Evolutionary conservation across 2,113 vertebrate species (phyloP), one percentile per base, ranked within the genome.

Genomic region (Chamaea fasciata): DNA sequence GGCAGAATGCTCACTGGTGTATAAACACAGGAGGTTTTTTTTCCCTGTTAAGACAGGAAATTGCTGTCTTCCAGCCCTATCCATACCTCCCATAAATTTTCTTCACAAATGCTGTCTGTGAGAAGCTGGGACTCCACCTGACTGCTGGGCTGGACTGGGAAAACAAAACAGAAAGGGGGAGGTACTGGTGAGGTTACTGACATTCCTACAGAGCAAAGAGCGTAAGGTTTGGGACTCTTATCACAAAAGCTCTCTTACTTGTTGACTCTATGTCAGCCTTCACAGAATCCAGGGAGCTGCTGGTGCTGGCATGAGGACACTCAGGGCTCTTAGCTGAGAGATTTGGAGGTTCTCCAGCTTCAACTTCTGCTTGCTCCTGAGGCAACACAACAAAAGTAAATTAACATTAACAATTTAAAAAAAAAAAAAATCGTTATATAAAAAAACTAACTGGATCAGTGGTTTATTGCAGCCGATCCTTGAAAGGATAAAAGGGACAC

Each of bases 41-140:
- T 64, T 59, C 57, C 77, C 59, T 56, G 35, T 71, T 28, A 73
- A 37, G 87, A 88, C 59, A 30, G 49, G 19, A 87, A 52, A 4
- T 11, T 53, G 21, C 24, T 46, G 35, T 19, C 20, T 50, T 59
- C 68, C 59, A 77, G 79, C 26, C 78, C 30, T 9, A 88, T 64
- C 92, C 96, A 47, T 98, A 99, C 99, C 98, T 98, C 98, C 69
- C 97, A 97, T 21, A 98, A 94, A 49, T 96, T 99, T 68, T 96
- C 97, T 92, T 98, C 96, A 71, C 98, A 98, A 83, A 98, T 95
- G 76, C 90, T 91, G 20, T 98, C 97, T 18, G 91, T 98, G 44
- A 99, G 98, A 63, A 99, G 97, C 35, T 98, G 98, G 46, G 98
- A 98, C 79, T 99, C 99, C 94, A 98, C 96, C 67, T 99, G 97